Base-by-base conservation (phyloP, 2,113 vertebrate species). In the Aspiorhynchus laticeps region DNA sequence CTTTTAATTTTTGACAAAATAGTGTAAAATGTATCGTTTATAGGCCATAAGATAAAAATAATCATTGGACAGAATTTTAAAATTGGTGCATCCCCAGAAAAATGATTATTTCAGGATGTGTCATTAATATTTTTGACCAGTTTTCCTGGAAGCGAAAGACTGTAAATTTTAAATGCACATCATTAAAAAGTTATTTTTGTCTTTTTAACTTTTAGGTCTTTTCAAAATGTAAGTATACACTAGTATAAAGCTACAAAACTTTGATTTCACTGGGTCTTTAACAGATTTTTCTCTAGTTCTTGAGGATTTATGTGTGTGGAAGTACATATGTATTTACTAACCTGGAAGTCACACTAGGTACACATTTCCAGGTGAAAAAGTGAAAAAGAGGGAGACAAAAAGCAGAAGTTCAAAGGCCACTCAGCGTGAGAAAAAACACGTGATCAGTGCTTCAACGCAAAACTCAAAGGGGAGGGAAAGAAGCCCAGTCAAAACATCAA, bases 331-430 rank as follows among this genome's bases (percentile, higher is more conserved):
- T 83, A 69, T 89, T 92, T 95, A 99, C 98, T 98, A 95, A 99
- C 98, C 98, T 99, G 96, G 97, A 97, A 90, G 98, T 94, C 95
- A 98, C 93, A 94, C 98, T 99, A 97, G 95, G 92, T 94, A 95
- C 93, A 94, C 86, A 94, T 95, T 91, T 96, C 97, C 97, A 94
- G 94, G 93, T 93, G 93, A 94, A 94, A 95, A 95, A 94, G 90
- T 93, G 90, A 93, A 95, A 96, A 89, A 76, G 83, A 89, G 48
- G 94, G 94, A 96, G 95, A 97, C 95, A 87, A 86, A 85, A 85
- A 88, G 77, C 83, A 88, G 76, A 91, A 87, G 71, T 87, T 87
- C 83, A 89, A 85, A 81, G 4, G 46, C 76, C 46, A 86, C 76
- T 87, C 65, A 86, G 48, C 12, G 19, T 88, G 43, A 84, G 67